Base-by-base conservation (phyloP, 2,888 invertebrate species). In the Synanthedon tipuliformis region DNA sequence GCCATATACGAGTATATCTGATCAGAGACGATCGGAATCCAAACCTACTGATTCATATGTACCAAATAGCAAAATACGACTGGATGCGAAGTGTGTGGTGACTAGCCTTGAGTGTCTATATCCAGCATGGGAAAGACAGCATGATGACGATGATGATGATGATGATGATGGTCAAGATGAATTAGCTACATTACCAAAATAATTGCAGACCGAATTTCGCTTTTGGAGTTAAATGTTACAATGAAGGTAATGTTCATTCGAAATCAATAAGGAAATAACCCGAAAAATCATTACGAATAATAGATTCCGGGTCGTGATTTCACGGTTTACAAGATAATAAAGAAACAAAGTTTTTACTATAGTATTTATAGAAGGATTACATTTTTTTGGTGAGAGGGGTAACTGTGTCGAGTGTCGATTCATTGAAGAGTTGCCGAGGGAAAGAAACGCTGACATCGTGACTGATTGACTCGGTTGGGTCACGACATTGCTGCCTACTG, bases 401-500 rank as follows among this genome's bases (percentile, higher is more conserved):
- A 66, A 69, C 66, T 66, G 68, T 69, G 59, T 53, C 59, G 63
- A 56, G 68, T 69, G 59, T 53, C 59, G 63, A 56, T 72, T 74
- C 78, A 79, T 81, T 81, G 71, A 81, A 60, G 63, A 73, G 62
- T 66, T 63, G 55, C 54, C 58, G 58, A 49, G 64, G 57, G 55
- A 59, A 55, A 64, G 65, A 49, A 45, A 64, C 56, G 65, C 63
- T 65, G 69, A 62, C 66, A 63, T 71, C 74, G 77, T 73, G 79
- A 70, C 69, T 68, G 69, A 62, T 64, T 70, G 64, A 67, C 68
- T 69, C 68, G 65, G 60, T 58, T 71, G 66, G 79, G 81, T 84
- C 86, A 86, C 86, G 86, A 79, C 68, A 52, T 52, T 41, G 66
- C 70, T 65, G 62, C 65, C 63, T 73, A 68, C 61, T 64, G 64